Base-by-base conservation (phyloP, 2,113 vertebrate genomes). In the Gallinago paraguaiae region DNA sequence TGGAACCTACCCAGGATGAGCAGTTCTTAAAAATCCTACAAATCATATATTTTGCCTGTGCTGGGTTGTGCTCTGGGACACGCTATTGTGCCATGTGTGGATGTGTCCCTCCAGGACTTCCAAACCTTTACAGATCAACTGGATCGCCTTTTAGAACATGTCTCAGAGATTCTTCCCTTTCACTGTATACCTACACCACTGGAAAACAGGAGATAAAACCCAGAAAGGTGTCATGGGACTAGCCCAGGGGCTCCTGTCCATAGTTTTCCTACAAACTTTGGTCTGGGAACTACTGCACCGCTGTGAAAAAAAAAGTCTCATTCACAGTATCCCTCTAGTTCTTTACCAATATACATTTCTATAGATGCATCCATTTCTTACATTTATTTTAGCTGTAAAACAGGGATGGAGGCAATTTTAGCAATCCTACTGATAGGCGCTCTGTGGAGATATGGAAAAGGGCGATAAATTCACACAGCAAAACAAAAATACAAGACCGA, bases 151-250 rank as follows among this genome's bases (percentile, higher is more conserved):
- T 61, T 14, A 61, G 39, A 81, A 37, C 22, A 2, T 1, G 19
- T 35, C 22, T 51, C 64, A 37, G 31, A 64, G 24, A 28, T 17
- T 48, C 2, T 37, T 90, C 13, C 18, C 13, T 59, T 59, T 51
- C 10, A 24, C 0, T 0, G 0, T 16, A 13, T 17, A 23, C 3
- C 25, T 63, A 35, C 2, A 13, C 3, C 56, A 84, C 27, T 5
- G 10, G 24, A 71, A 84, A 63, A 82, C 3, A 46, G 11, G 37
- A 86, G 30, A 33, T 43, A 35, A 93, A 74, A 75, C 16, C 22
- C 35, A 46, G 25, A 56, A 64, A 69, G 61, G 11, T 14, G 14
- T 3, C 4, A 2, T 5, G 16, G 33, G 30, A 43, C 56, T 78
- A 64, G 11, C 22, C 8, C 17, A 22, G 30, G 22, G 1, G 6